Conservation (phyloP, 2,797 vertebrate genomes). For the Coendou prehensilis region DNA sequence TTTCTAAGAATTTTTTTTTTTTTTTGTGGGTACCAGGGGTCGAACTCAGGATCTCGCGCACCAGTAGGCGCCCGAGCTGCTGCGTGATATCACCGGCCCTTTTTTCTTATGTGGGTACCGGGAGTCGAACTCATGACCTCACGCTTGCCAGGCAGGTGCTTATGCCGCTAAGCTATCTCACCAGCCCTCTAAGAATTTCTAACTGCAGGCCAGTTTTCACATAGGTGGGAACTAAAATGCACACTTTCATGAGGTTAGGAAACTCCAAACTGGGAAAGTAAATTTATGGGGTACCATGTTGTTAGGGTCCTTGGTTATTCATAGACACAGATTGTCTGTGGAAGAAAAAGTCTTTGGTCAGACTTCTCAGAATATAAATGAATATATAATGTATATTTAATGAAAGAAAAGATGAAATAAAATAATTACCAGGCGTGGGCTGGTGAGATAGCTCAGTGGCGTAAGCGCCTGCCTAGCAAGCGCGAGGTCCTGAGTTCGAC, state of each 20-base stretch:
- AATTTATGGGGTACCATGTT: not conserved
- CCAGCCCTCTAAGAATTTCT: not conserved
- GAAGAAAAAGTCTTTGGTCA: not conserved
- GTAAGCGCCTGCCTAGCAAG: too few relatives aligned
- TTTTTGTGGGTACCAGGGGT: too few relatives aligned
- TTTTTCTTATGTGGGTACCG: too few relatives aligned
- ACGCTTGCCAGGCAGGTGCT: too few relatives aligned
- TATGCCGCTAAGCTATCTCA: too few relatives aligned
- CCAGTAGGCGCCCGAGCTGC: too few relatives aligned
- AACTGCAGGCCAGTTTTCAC: not conserved
- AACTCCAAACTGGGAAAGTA: not conserved
- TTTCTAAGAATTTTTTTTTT: not conserved
- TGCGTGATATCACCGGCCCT: too few relatives aligned
- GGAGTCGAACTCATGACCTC: too few relatives aligned
- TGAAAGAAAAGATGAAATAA: not conserved
- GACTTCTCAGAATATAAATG: not conserved
- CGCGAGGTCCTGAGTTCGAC: too few relatives aligned
- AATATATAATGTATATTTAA: not conserved
- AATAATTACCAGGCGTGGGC: not conserved
- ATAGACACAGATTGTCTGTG: not conserved
- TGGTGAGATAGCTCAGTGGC: too few relatives aligned
- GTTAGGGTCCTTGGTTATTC: not conserved
- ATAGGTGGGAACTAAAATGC: not conserved
- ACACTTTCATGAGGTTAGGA: not conserved
- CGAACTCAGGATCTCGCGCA: too few relatives aligned